Percentiles rank a stretch among this genome's conserved stretches.
Conservation (phyloP, 1,140 invertebrate genomes). For the Dreissena rostriformis region DNA sequence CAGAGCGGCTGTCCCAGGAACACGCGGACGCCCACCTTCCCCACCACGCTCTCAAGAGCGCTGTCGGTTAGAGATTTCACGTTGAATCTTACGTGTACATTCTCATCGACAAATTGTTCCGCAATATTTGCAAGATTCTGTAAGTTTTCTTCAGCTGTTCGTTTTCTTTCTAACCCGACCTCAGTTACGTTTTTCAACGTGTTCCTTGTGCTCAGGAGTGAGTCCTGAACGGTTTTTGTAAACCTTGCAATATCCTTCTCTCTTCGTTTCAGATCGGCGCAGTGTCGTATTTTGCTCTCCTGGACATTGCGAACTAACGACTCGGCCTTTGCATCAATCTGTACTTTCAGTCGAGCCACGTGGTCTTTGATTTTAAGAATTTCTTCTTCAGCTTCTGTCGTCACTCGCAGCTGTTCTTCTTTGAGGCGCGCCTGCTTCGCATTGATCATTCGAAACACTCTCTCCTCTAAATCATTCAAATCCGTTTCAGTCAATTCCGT, state of each 20-base stretch:
- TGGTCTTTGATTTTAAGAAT: slow-evolving; percentile 29
- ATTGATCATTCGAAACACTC: slow-evolving; percentile 10
- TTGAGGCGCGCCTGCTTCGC: background rate
- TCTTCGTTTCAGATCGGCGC: slow-evolving; percentile 21
- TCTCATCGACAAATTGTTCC: slow-evolving; percentile 40
- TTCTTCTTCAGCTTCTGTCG: slow-evolving; percentile 35
- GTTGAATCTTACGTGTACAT: slow-evolving; percentile 45
- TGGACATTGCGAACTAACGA: slow-evolving; percentile 18
- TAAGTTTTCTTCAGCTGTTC: slow-evolving; percentile 2
- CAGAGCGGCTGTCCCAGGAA: slow-evolving; percentile 28
- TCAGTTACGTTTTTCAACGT: background rate
- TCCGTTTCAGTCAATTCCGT: background rate
- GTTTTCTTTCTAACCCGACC: background rate
- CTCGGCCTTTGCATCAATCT: slow-evolving; percentile 33
- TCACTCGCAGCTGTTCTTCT: slow-evolving; percentile 13
- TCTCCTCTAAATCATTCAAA: slow-evolving; percentile 25
- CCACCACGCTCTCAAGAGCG: background rate
- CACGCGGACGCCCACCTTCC: slow-evolving; percentile 41
- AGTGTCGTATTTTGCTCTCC: slow-evolving; percentile 37
- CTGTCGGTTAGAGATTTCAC: slow-evolving; percentile 29
- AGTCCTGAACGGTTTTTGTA: slow-evolving; percentile 7
- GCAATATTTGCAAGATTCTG: slow-evolving; percentile 25
- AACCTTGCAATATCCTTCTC: slow-evolving; percentile 15
- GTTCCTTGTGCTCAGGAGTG: background rate
- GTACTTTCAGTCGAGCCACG: slow-evolving; percentile 23